A percentile compares a stretch with the other conserved stretches of the same genome.
phyloP scores from a whole-genome alignment of 2,113 vertebrate species.

The Halcyon malimbica region DNA sequence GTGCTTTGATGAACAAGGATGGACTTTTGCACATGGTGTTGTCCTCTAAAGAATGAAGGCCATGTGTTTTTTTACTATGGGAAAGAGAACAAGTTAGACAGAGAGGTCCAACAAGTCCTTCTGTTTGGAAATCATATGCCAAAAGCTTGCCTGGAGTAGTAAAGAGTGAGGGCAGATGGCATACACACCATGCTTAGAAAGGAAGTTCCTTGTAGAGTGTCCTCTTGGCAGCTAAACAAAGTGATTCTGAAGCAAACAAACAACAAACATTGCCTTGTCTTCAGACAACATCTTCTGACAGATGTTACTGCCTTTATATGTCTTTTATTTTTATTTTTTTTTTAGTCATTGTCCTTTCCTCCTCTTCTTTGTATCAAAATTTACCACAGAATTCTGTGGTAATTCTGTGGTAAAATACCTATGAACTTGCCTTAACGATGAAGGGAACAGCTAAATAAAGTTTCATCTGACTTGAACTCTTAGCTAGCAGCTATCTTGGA shows the following conservation, averaged over 20 bases:
- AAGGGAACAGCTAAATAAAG: not conserved
- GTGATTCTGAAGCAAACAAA: constrained; percentile 7
- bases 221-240: constrained; percentile 18
- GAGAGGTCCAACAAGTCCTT: not conserved
- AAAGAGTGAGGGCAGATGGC: not conserved
- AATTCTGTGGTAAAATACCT: no score
- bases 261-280: constrained; percentile 9
- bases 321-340: not conserved
- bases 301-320: not conserved
- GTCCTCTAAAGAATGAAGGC: not conserved
- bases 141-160: not conserved
- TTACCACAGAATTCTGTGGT: no score
- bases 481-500: not conserved
- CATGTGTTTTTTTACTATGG: not conserved
- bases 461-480: not conserved
- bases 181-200: not conserved
- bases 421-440: not conserved
- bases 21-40: constrained; percentile 7
- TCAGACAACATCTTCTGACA: not conserved
- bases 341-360: not conserved
- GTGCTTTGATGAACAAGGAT: constrained; percentile 4
- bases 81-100: not conserved
- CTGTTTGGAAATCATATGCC: not conserved
- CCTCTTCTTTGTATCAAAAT: not conserved
- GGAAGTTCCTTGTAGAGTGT: not conserved